Conservation (phyloP, 2,797 vertebrate species). For the Peromyscus nudipes region DNA sequence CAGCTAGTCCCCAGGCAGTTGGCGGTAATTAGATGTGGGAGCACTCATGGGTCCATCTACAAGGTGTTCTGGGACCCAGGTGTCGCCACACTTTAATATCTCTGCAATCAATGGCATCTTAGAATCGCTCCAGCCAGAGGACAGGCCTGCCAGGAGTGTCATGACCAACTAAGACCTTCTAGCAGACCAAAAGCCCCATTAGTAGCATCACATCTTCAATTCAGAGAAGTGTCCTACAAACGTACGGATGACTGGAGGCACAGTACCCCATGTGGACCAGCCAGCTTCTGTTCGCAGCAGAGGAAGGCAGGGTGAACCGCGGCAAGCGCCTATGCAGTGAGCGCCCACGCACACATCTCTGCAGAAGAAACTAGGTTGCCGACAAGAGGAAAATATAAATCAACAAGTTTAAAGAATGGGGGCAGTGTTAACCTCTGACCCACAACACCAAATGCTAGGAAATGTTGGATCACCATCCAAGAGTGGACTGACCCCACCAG, state of each 20-base stretch:
- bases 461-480: background rate
- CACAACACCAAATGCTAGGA: background rate
- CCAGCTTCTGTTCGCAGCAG: background rate
- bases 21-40: background rate
- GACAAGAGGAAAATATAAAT: background rate
- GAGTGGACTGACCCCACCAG: no score
- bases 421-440: background rate
- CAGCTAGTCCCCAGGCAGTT: background rate
- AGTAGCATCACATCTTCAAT: background rate
- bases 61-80: background rate
- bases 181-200: background rate
- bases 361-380: background rate
- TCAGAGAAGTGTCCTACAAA: background rate
- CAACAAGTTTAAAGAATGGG: background rate
- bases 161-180: slow-evolving; percentile 19
- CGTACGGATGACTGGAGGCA: background rate
- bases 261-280: background rate
- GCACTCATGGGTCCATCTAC: background rate
- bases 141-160: background rate
- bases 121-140: background rate
- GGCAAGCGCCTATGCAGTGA: background rate
- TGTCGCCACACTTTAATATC: background rate
- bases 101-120: slow-evolving; percentile 40
- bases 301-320: background rate
- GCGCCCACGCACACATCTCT: background rate